phyloP scores from a whole-genome alignment of 2,888 invertebrate species.

The Temnothorax ravouxi region DNA sequence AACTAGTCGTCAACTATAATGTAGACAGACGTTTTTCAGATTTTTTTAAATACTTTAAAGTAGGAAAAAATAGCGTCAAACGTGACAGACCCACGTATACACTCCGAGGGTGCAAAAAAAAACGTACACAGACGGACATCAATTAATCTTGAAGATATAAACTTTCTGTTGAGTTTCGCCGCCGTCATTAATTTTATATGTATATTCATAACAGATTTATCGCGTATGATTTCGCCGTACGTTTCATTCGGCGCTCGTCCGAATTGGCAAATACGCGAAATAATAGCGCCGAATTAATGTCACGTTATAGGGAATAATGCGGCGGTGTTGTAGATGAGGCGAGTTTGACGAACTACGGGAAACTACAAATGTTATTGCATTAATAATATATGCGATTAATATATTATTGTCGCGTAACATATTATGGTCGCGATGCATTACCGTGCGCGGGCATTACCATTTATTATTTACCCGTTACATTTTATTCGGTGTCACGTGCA shows the following conservation, averaged over 20 bases:
- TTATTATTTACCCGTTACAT: slow-evolving; percentile 52
- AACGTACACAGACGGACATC: too few species aligned
- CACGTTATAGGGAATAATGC: slow-evolving; percentile 42
- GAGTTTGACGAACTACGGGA: slow-evolving; percentile 38
- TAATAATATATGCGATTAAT: slow-evolving; percentile 47
- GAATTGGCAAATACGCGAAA: slow-evolving; percentile 11
- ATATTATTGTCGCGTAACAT: slow-evolving; percentile 35
- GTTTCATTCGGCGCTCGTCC: not conserved
- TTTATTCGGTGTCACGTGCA: slow-evolving; percentile 52
- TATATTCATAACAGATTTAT: not conserved
- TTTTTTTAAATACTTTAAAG: too few species aligned
- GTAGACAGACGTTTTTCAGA: too few species aligned
- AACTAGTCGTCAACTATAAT: too few species aligned
- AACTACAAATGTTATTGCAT: slow-evolving; percentile 45
- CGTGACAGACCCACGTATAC: too few species aligned
- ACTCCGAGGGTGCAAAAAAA: too few species aligned
- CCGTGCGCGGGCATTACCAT: slow-evolving; percentile 37
- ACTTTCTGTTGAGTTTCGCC: too few species aligned
- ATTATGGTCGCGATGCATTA: slow-evolving; percentile 29
- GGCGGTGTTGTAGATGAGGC: slow-evolving; percentile 4
- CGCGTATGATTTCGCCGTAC: not conserved
- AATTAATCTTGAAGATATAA: too few species aligned
- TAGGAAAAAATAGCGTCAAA: too few species aligned
- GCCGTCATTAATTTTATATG: not conserved
- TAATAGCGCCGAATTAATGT: slow-evolving; percentile 41